phyloP scores from a whole-genome alignment of 1,140 invertebrate species.

The Drosophila insularis region DNA sequence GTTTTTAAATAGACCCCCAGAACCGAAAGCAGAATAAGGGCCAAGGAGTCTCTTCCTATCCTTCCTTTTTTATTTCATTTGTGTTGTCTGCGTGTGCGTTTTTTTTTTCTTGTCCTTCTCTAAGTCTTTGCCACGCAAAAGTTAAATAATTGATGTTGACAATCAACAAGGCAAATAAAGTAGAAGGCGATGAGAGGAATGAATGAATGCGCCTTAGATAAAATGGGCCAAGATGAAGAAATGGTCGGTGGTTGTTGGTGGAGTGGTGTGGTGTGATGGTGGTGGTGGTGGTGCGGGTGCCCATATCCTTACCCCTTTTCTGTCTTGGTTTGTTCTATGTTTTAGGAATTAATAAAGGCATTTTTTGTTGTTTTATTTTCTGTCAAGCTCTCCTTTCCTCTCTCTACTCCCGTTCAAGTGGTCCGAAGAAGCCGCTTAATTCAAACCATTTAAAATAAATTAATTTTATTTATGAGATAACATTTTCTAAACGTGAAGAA shows the following conservation, averaged over 20 bases:
- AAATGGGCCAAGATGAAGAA: slow-evolving; percentile 39
- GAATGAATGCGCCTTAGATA: slow-evolving; percentile 52
- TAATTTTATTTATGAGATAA: slow-evolving; percentile 61
- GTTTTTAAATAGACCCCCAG: slow-evolving; percentile 76
- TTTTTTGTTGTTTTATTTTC: slow-evolving; percentile 33
- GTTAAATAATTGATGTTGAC: slow-evolving; percentile 82
- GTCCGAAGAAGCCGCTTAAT: slow-evolving; percentile 26
- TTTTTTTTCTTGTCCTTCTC: neutral
- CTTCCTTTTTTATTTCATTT: slow-evolving; percentile 23
- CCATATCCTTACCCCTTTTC: slow-evolving; percentile 20
- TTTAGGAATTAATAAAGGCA: slow-evolving; percentile 60
- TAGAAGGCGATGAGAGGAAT: slow-evolving; percentile 53
- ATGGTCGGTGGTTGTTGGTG: slow-evolving; percentile 7
- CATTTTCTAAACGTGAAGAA: neutral
- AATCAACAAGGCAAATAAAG: slow-evolving; percentile 81
- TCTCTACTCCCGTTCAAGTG: neutral
- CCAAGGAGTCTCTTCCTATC: slow-evolving; percentile 22
- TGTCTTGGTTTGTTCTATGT: slow-evolving; percentile 27
- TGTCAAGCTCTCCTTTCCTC: neutral
- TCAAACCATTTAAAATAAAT: slow-evolving; percentile 58
- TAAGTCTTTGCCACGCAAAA: slow-evolving; percentile 63
- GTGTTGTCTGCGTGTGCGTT: neutral
- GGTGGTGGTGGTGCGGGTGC: neutral
- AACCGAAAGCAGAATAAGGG: neutral
- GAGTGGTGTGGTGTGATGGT: no score